Base-by-base conservation (phyloP, 2,113 vertebrate species). In the Natator depressus region DNA sequence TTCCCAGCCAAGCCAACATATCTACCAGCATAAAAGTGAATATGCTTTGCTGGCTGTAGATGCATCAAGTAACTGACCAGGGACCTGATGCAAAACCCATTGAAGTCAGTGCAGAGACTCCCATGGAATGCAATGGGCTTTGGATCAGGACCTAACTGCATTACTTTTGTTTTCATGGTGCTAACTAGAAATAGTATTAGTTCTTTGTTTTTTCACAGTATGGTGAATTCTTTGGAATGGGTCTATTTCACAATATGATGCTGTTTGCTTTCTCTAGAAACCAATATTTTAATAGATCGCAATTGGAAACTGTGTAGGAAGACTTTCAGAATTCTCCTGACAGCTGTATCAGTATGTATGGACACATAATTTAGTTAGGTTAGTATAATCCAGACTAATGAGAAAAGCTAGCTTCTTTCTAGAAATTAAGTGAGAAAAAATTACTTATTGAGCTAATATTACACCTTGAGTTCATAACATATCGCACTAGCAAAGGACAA, bases 11-110 rank as follows among this genome's bases (percentile, higher is more conserved):
- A 88, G 86, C 69, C 85, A 94, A 84, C 25, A 94, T 91, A 95
- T 91, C 57, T 95, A 96, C 76, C 55, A 93, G 25, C 65, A 6
- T 22, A 95, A 96, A 96, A 88, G 88, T 78, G 49, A 54, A 27
- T 51, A 80, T 19, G 57, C 5, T 65, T 84, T 87, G n/a, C 87
- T 88, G 51, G 82, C 38, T 80, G 29, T 59, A 93, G 88, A 49
- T 82, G 86, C 69, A 72, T 54, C 42, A 85, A 75, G 62, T 38
- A 38, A 38, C 35, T 75, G n/a, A 80, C 31, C 72, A 91, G 69
- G 49, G 35, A 53, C 31, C 38, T 38, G 57, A n/a, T 62, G 29
- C 57, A 72, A 47, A 31, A 53, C 13, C 83, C 62, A n/a, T 11
- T 69, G 59, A 19, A 69, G 29, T 25, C 20, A 80, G 5, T 27